Evolutionary conservation across 2,888 invertebrate genomes (phyloP).

Genomic region (Aleiodes leptofemur): DNA sequence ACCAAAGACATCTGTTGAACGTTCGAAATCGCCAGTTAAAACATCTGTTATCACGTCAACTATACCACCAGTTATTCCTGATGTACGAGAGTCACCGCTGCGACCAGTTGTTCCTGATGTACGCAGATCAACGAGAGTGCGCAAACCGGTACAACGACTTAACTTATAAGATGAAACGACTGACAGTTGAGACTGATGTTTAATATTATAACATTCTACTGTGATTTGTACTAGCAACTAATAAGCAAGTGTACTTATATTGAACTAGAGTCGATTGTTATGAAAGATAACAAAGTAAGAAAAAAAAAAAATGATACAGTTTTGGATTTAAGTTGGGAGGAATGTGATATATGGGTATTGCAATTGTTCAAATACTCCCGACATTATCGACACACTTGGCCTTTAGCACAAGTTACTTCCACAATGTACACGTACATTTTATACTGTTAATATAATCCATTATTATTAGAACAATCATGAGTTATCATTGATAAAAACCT

Average conservation of each 20-base stretch:
- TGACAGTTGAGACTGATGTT: too few species aligned
- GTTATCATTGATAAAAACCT: too few species aligned
- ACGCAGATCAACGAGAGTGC: conserved; percentile 3
- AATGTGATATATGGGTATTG: conserved; percentile 17
- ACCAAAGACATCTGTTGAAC: neutral
- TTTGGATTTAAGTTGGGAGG: conserved; percentile 16
- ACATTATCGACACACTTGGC: too few species aligned
- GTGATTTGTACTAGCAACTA: neutral
- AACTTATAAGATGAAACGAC: neutral
- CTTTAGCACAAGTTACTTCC: too few species aligned
- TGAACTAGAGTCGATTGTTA: neutral
- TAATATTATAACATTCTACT: neutral
- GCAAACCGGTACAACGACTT: conserved; percentile 4
- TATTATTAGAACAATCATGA: too few species aligned
- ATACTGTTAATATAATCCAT: too few species aligned
- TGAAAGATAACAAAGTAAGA: neutral
- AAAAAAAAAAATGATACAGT: too few species aligned
- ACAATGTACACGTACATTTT: too few species aligned
- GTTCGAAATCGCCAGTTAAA: neutral
- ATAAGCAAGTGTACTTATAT: neutral
- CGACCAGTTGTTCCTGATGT: neutral
- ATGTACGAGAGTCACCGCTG: neutral
- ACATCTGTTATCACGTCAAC: neutral
- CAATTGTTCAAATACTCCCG: too few species aligned
- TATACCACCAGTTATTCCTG: too few species aligned